phyloP scores from a whole-genome alignment of 2,113 vertebrate genomes.

The Oryzias javanicus region DNA sequence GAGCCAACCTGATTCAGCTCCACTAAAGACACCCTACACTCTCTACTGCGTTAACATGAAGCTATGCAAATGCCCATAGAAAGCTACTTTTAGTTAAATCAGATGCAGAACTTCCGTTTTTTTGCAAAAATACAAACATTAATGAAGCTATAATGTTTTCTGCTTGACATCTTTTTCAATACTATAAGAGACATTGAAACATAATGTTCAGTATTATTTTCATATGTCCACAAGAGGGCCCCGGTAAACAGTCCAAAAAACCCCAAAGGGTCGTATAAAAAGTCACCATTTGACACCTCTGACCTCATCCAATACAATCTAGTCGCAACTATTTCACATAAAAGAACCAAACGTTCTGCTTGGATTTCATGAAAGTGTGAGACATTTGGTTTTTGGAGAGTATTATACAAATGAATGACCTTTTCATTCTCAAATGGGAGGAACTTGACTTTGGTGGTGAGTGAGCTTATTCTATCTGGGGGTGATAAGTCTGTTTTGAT shows the following conservation, averaged over 20 bases:
- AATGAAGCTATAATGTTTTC: neutral
- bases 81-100: conserved; percentile 1
- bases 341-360: too few relatives aligned
- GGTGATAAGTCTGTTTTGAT: conserved; percentile 29
- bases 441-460: neutral
- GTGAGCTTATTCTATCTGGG: conserved; percentile 3
- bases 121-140: neutral
- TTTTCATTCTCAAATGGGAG: neutral
- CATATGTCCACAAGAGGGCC: conserved; percentile 47
- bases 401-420: neutral
- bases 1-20: conserved; percentile 46
- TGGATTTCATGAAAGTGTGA: too few relatives aligned
- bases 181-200: neutral
- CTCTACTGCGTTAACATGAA: conserved; percentile 4
- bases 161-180: neutral
- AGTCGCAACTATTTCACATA: too few relatives aligned
- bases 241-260: conserved; percentile 23
- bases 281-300: neutral
- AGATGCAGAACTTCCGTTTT: too few relatives aligned
- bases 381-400: too few relatives aligned
- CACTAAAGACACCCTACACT: conserved; percentile 12
- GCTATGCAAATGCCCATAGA: neutral
- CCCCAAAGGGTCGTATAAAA: neutral
- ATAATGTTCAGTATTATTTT: neutral
- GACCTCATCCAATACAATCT: too few relatives aligned